These are phyloP conservation scores for Drosophila lacicola DNA, from an alignment of 2,888 invertebrate genomes.

Conservation along the genomic window DNA sequence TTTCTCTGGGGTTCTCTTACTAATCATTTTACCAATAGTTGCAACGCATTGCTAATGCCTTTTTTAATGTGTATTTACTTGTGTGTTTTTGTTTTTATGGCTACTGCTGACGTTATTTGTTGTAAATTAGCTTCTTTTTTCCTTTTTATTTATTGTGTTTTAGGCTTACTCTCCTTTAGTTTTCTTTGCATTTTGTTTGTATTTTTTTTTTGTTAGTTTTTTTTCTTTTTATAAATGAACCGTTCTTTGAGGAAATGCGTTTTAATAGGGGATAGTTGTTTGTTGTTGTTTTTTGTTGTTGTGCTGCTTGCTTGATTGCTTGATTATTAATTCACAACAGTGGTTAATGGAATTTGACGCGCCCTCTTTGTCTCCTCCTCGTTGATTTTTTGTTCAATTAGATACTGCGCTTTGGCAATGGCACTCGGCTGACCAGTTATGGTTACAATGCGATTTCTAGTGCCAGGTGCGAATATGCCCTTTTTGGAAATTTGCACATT, in stretches of 20 bases:
- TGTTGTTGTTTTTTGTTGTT: slow-evolving; percentile 54
- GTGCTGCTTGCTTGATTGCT: slow-evolving; percentile 59
- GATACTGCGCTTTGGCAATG: slow-evolving; percentile 96
- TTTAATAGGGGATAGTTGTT: slow-evolving; percentile 29
- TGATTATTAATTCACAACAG: slow-evolving; percentile 84
- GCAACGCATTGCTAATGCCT: slow-evolving; percentile 16
- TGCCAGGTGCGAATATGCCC: slow-evolving; percentile 98
- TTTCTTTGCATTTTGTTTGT: slow-evolving; percentile 16
- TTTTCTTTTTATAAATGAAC: slow-evolving; percentile 38
- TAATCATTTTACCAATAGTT: slow-evolving; percentile 21
- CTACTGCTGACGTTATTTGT: slow-evolving; percentile 35
- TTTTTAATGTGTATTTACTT: slow-evolving; percentile 4
- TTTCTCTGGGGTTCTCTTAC: background rate
- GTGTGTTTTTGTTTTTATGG: slow-evolving; percentile 21
- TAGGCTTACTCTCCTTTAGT: slow-evolving; percentile 20
- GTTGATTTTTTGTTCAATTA: slow-evolving; percentile 98
- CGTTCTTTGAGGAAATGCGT: slow-evolving; percentile 44
- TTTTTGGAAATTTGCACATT: slow-evolving; percentile 99
- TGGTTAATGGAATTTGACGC: slow-evolving; percentile 92
- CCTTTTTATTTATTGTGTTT: slow-evolving; percentile 20
- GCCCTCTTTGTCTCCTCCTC: slow-evolving; percentile 98
- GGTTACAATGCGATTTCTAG: slow-evolving; percentile 98
- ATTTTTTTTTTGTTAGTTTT: slow-evolving; percentile 3
- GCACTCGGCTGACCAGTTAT: slow-evolving; percentile 95
- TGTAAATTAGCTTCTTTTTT: slow-evolving; percentile 27